phyloP scores from a whole-genome alignment of 92 coral and sea anemone genomes.

The Isaurus tuberculatus region DNA sequence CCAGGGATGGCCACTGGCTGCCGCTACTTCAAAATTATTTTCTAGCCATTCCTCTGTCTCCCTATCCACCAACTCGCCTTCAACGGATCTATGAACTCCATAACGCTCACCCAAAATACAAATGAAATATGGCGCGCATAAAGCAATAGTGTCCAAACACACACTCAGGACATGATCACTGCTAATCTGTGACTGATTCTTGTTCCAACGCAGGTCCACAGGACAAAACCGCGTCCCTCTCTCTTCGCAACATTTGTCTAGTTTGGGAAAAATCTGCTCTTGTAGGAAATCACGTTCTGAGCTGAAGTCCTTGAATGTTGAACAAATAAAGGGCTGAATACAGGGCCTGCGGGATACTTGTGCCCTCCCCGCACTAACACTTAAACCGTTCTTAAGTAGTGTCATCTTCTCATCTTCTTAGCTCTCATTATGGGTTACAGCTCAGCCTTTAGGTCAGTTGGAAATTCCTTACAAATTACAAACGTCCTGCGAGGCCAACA shows the following conservation, averaged over 20 bases:
- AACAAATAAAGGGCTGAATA: conserved; percentile 93
- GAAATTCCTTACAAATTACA: too few relatives aligned
- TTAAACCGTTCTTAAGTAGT: conserved; percentile 35
- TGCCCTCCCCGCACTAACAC: conserved; percentile 62
- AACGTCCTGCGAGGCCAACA: too few relatives aligned
- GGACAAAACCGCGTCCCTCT: conserved; percentile 90
- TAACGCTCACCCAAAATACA: conserved; percentile 93
- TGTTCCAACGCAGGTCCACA: conserved; percentile 93
- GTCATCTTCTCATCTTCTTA: neutral
- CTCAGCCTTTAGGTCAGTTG: too few relatives aligned
- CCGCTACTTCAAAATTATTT: conserved; percentile 85
- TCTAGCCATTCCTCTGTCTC: conserved; percentile 86
- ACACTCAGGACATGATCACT: conserved; percentile 78
- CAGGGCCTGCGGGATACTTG: conserved; percentile 73
- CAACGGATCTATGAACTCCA: conserved; percentile 84
- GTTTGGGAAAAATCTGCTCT: conserved; percentile 76
- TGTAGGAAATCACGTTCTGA: conserved; percentile 83
- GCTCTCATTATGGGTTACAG: neutral
- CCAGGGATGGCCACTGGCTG: conserved; percentile 91
- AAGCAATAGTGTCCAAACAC: conserved; percentile 86
- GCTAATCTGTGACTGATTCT: conserved; percentile 72
- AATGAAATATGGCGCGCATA: conserved; percentile 95
- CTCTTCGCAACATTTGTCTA: conserved; percentile 76
- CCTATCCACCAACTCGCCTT: conserved; percentile 65
- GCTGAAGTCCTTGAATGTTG: conserved; percentile 90